Percentiles rank a stretch among this genome's conserved stretches.
Conservation (phyloP, 2,113 vertebrate species). For the Myocastor coypus region DNA sequence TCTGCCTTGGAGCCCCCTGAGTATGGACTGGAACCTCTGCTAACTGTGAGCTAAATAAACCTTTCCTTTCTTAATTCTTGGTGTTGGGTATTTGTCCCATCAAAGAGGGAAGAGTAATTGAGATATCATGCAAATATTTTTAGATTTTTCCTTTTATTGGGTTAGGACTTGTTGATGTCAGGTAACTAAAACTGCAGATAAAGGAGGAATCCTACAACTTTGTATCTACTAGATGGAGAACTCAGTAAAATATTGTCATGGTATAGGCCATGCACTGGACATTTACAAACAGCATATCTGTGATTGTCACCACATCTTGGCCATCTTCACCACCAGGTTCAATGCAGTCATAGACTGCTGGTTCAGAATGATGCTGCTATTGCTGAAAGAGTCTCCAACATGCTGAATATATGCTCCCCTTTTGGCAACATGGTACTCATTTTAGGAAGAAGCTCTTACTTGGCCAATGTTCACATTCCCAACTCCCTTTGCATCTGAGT, state of each 20-base stretch:
- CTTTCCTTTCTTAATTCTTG: no score
- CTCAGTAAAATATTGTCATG: neutral
- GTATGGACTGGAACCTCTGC: no score
- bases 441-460: neutral
- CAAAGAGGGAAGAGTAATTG: no score
- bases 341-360: neutral
- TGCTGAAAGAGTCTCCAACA: neutral
- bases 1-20: no score
- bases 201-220: neutral
- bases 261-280: neutral
- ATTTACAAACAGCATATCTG: neutral
- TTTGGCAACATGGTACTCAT: neutral
- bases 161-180: neutral
- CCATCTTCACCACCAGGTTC: neutral
- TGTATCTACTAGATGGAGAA: neutral
- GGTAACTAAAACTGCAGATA: neutral
- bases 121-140: neutral
- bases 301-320: neutral
- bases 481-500: neutral
- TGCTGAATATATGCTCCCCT: no score
- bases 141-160: neutral
- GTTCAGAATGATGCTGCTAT: neutral
- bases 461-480: neutral
- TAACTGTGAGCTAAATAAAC: no score
- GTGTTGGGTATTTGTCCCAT: no score